Evolutionary conservation across 1,140 invertebrate genomes (phyloP).

Genomic region (Hycleus cichorii): DNA sequence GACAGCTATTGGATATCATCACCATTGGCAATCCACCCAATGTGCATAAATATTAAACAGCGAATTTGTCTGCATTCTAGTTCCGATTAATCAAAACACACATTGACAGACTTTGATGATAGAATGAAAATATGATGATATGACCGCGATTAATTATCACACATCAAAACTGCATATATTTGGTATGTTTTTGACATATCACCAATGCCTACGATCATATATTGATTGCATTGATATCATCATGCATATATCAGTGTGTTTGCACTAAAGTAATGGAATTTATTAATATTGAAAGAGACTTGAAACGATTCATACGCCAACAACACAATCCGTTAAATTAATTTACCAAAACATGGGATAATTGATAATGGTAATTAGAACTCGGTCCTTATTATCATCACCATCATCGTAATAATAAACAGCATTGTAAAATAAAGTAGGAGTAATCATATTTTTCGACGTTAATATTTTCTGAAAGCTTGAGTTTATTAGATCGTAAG

Average conservation of each 20-base stretch:
- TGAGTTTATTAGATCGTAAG: too few relatives aligned
- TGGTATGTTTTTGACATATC: constrained; percentile 26
- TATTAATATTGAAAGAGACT: background rate
- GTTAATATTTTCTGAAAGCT: too few relatives aligned
- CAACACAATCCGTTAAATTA: background rate
- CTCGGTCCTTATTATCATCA: too few relatives aligned
- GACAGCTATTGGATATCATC: too few relatives aligned
- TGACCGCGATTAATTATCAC: constrained; percentile 36
- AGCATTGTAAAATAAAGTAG: too few relatives aligned
- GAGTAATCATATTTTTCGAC: too few relatives aligned
- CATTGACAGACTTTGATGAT: constrained; percentile 33
- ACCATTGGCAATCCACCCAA: background rate
- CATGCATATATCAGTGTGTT: constrained; percentile 8
- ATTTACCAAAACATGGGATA: background rate
- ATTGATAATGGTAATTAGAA: too few relatives aligned
- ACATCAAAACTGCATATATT: constrained; percentile 17
- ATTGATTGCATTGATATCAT: constrained; percentile 23
- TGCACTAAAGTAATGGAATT: background rate
- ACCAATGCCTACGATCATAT: constrained; percentile 1
- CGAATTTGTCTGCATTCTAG: constrained; percentile 18
- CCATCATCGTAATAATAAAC: too few relatives aligned
- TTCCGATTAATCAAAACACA: constrained; percentile 34
- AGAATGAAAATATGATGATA: constrained; percentile 35
- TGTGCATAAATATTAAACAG: constrained; percentile 16
- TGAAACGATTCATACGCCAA: background rate